Evolutionary conservation across 2,797 vertebrate genomes (phyloP).

Genomic region (Sandelia bainsii): DNA sequence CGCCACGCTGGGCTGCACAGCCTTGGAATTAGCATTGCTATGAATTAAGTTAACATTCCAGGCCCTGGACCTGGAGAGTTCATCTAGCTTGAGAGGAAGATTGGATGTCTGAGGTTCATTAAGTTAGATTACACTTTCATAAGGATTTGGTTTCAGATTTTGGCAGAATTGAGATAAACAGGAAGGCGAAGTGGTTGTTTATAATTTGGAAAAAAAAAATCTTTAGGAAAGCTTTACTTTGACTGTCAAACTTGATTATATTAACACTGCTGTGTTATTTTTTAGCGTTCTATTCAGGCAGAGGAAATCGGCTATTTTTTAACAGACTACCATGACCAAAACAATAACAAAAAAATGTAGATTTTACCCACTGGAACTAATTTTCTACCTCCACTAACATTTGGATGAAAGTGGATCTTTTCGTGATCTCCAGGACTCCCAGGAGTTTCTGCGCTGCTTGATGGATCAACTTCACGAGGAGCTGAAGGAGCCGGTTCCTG

Average conservation of each 20-base stretch:
- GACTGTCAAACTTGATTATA: slow-evolving; percentile 34
- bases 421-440: slow-evolving; percentile 89
- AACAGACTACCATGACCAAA: not conserved
- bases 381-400: slow-evolving; percentile 11
- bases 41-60: slow-evolving; percentile 68
- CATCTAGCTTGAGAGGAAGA: slow-evolving; percentile 53
- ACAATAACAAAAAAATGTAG: not conserved
- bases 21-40: slow-evolving; percentile 65
- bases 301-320: not conserved
- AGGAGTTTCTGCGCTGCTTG: slow-evolving; percentile 97
- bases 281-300: slow-evolving; percentile 13
- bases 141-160: slow-evolving; percentile 54
- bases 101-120: slow-evolving; percentile 63
- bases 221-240: slow-evolving; percentile 31
- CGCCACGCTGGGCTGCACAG: slow-evolving; percentile 54
- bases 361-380: slow-evolving; percentile 13
- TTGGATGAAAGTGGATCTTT: not conserved
- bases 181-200: slow-evolving; percentile 34
- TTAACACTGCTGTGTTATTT: slow-evolving; percentile 2
- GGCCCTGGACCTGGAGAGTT: slow-evolving; percentile 59
- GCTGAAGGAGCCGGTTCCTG: slow-evolving; percentile 90
- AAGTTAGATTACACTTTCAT: slow-evolving; percentile 65
- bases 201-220: slow-evolving; percentile 30
- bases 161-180: slow-evolving; percentile 49
- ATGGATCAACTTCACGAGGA: slow-evolving; percentile 99